Percentiles rank a stretch among this genome's conserved stretches.
These are phyloP conservation scores for Nycticebus coucang DNA, from an alignment of 2,113 vertebrate species.

Conservation along the genomic window DNA sequence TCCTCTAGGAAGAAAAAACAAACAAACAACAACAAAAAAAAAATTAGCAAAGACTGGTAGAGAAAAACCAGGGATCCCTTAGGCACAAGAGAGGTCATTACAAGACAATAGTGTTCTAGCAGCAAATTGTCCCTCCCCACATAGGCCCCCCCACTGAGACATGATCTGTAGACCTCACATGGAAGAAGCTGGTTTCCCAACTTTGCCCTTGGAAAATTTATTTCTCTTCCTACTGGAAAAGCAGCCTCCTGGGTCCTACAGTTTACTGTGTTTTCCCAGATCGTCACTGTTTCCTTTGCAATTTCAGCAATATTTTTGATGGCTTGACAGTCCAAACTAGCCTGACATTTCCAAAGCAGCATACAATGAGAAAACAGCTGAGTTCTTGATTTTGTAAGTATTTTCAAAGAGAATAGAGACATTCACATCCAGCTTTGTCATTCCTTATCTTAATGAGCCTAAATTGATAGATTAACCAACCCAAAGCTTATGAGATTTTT, in stretches of 20 bases:
- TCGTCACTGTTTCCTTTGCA: slow-evolving; percentile 5
- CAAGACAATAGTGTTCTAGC: background rate
- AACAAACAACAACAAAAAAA: background rate
- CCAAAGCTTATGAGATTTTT: slow-evolving; percentile 64
- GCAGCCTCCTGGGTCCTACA: background rate
- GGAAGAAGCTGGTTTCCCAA: background rate
- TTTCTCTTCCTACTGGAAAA: slow-evolving; percentile 12
- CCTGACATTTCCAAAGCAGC: slow-evolving; percentile 73
- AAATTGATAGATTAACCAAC: slow-evolving; percentile 79
- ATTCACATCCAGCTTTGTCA: slow-evolving; percentile 71
- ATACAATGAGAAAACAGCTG: slow-evolving; percentile 69
- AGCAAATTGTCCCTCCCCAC: background rate
- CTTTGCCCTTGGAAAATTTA: background rate
- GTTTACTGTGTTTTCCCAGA: slow-evolving; percentile 31
- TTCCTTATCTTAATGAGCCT: slow-evolving; percentile 80
- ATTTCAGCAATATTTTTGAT: slow-evolving; percentile 58
- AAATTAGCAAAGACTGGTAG: background rate
- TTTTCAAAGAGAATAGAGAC: slow-evolving; percentile 77
- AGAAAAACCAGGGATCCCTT: background rate
- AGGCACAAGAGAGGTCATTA: background rate
- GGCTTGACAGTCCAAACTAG: slow-evolving; percentile 67
- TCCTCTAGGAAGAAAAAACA: background rate
- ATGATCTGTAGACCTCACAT: background rate
- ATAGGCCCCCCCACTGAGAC: background rate
- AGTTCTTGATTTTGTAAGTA: slow-evolving; percentile 76